Conservation (phyloP, 30 jellyfish, hydroid and myxozoan species). For the Aurelia sp. region DNA sequence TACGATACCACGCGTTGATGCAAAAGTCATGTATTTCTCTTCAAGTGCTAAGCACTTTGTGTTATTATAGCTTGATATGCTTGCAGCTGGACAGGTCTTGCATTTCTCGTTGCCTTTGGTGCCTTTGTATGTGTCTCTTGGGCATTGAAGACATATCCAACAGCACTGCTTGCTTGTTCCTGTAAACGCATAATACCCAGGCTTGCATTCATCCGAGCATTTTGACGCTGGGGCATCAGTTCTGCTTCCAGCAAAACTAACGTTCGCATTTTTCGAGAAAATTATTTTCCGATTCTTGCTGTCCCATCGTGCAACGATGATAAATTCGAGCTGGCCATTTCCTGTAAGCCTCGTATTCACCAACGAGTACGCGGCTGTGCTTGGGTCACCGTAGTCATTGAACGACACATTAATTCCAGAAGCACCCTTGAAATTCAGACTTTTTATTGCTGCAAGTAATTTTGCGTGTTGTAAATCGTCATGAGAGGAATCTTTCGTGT, state of each 20-base stretch:
- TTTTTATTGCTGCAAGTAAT: constrained; percentile 33
- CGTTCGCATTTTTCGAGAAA: not conserved
- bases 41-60: constrained; percentile 41
- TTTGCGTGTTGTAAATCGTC: not conserved
- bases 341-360: constrained; percentile 28
- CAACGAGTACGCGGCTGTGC: constrained; percentile 63
- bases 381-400: constrained; percentile 69
- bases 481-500: not conserved
- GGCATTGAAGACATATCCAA: constrained; percentile 80
- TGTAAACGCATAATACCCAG: constrained; percentile 63
- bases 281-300: constrained; percentile 35
- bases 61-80: constrained; percentile 27
- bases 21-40: constrained; percentile 4
- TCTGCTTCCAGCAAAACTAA: constrained; percentile 43
- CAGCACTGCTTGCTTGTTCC: constrained; percentile 60
- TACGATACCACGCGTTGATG: constrained; percentile 36
- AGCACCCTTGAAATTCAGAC: constrained; percentile 45
- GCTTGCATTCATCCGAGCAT: constrained; percentile 72
- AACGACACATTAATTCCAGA: constrained; percentile 53
- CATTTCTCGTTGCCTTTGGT: constrained; percentile 37
- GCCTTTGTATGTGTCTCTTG: constrained; percentile 61
- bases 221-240: constrained; percentile 46
- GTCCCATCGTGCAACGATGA: constrained; percentile 57
- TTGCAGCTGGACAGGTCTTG: constrained; percentile 29
- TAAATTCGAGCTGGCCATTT: constrained; percentile 37